A percentile compares a stretch with the other conserved stretches of the same genome.
Evolutionary conservation across 1,140 invertebrate genomes (phyloP).

Genomic region (Apis cerana): DNA sequence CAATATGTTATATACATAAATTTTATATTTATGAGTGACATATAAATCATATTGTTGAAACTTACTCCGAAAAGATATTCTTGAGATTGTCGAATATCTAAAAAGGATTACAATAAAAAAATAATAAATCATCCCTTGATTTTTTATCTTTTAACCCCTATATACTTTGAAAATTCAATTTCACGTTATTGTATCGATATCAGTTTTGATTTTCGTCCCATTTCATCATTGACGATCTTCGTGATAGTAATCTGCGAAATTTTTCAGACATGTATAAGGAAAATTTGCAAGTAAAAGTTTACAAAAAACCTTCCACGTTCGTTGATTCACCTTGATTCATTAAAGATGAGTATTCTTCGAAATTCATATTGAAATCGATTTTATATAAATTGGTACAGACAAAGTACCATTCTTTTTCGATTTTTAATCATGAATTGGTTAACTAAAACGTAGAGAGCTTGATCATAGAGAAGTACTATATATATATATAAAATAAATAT

Average conservation of each 20-base stretch:
- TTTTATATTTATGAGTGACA: neutral
- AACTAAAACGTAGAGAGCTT: neutral
- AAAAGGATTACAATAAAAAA: constrained; percentile 6
- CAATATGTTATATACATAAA: neutral
- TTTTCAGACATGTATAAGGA: neutral
- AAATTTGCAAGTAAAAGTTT: constrained; percentile 26
- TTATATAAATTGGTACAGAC: neutral
- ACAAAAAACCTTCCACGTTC: neutral
- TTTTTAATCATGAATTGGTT: constrained; percentile 1
- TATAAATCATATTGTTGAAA: neutral
- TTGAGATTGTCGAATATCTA: neutral
- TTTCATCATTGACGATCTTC: neutral
- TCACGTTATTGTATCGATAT: constrained; percentile 18
- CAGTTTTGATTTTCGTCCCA: constrained; percentile 8
- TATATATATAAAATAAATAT: neutral
- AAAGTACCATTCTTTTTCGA: neutral
- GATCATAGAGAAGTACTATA: neutral
- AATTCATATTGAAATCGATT: neutral
- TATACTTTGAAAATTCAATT: neutral
- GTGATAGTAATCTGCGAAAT: neutral
- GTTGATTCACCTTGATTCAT: neutral
- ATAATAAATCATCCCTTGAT: neutral
- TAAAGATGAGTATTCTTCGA: neutral
- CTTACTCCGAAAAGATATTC: neutral
- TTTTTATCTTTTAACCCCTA: neutral